Evolutionary conservation across 1,140 invertebrate genomes (phyloP).

Genomic region (Drosophila miranda): DNA sequence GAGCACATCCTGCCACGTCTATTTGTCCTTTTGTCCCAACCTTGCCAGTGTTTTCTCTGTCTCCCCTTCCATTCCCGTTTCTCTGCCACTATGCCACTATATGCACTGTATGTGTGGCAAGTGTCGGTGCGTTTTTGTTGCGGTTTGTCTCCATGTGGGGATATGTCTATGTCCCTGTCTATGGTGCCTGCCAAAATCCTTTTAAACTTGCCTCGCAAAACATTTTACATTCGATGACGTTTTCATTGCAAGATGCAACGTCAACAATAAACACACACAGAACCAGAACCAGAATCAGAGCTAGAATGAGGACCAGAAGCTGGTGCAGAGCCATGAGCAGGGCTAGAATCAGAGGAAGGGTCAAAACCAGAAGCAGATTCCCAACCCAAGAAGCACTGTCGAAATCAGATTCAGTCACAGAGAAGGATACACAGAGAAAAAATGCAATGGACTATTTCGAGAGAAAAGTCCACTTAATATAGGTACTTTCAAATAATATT

Average conservation of each 20-base stretch:
- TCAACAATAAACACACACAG: constrained; percentile 67
- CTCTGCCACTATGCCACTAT: no score
- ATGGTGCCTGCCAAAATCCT: constrained; percentile 41
- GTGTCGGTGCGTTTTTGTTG: constrained; percentile 52
- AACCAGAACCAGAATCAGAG: constrained; percentile 23
- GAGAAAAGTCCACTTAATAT: no score
- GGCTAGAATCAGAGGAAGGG: no score
- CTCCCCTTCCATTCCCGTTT: constrained; percentile 9
- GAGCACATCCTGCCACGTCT: constrained; percentile 43
- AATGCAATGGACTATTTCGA: no score
- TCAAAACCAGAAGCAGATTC: no score
- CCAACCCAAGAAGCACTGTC: no score
- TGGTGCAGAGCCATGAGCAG: no score
- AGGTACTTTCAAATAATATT: no score
- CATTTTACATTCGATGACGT: constrained; percentile 78
- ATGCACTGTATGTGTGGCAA: constrained; percentile 35
- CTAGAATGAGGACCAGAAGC: background rate
- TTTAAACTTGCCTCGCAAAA: constrained; percentile 66
- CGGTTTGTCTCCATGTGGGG: constrained; percentile 13
- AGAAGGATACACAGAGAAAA: no score
- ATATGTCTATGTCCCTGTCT: constrained; percentile 5
- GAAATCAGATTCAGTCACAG: no score
- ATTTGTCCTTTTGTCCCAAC: constrained; percentile 23
- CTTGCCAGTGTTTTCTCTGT: constrained; percentile 14
- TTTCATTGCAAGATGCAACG: constrained; percentile 78